Conservation (phyloP, 37 sponge, comb jelly and placozoan species). For the Halichondria panicea region DNA sequence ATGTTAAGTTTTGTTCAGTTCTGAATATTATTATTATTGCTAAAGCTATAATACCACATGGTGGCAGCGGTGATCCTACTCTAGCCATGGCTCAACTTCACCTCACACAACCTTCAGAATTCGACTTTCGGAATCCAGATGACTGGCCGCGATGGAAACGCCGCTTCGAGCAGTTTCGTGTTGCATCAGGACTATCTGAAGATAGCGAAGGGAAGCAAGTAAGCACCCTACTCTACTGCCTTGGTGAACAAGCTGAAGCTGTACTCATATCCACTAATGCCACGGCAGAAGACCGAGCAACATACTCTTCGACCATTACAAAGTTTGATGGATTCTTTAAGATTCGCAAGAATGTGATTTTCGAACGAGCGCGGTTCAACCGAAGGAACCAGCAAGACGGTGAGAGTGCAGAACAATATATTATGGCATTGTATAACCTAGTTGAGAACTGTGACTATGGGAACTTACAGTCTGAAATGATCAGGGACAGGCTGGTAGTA, state of each 20-base stretch:
- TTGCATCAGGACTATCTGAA: slow-evolving; percentile 22
- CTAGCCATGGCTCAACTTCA: too few species aligned
- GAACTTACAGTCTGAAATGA: slow-evolving; percentile 14
- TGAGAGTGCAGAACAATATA: slow-evolving; percentile 36
- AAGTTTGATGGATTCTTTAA: slow-evolving; percentile 12
- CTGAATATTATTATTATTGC: too few species aligned
- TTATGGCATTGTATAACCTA: slow-evolving; percentile 25
- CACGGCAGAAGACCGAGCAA: slow-evolving; percentile 12
- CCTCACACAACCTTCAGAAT: too few species aligned
- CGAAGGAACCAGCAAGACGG: slow-evolving; percentile 35
- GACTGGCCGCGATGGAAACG: slow-evolving; percentile 33
- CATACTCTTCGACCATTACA: slow-evolving; percentile 8
- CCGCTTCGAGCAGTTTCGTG: slow-evolving; percentile 28
- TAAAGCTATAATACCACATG: background rate
- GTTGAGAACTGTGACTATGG: slow-evolving; percentile 28
- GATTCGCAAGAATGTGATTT: slow-evolving; percentile 21
- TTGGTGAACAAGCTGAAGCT: slow-evolving; percentile 44
- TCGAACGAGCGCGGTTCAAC: slow-evolving; percentile 52
- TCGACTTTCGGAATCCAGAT: slow-evolving; percentile 30
- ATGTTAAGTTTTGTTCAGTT: too few species aligned
- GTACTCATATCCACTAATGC: slow-evolving; percentile 14
- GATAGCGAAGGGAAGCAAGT: slow-evolving; percentile 32
- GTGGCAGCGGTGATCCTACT: slow-evolving; percentile 18
- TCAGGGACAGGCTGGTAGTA: slow-evolving; percentile 35
- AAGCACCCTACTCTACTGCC: slow-evolving; percentile 23